Conservation (phyloP, 2,797 vertebrate genomes). For the Chiloscyllium punctatum region DNA sequence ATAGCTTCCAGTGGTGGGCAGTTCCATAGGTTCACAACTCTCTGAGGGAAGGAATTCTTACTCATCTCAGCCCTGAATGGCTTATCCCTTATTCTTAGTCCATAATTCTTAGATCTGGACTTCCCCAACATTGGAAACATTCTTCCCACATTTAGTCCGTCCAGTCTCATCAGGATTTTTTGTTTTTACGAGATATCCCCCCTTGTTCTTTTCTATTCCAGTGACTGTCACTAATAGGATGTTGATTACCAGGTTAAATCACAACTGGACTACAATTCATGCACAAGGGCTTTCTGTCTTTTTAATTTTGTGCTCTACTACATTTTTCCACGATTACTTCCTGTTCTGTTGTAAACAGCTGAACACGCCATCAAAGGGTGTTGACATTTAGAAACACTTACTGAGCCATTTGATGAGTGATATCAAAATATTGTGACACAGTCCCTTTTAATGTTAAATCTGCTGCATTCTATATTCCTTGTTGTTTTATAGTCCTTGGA, state of each 20-base stretch:
- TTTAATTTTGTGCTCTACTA: not conserved
- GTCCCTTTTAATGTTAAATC: slow-evolving; percentile 16
- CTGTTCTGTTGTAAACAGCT: not conserved
- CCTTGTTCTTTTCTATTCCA: no score
- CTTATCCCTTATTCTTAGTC: no score
- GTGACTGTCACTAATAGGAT: not conserved
- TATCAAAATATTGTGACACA: not conserved
- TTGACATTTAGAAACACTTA: not conserved
- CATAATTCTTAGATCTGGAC: no score
- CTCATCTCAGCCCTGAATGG: no score
- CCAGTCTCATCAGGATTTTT: no score
- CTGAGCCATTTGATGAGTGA: not conserved
- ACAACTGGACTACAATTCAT: not conserved
- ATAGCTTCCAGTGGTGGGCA: no score
- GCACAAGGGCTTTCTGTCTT: not conserved
- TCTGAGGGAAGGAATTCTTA: no score
- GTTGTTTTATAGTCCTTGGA: slow-evolving; percentile 23
- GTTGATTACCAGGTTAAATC: not conserved
- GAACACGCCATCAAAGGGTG: not conserved
- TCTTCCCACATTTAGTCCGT: no score
- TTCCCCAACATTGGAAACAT: no score
- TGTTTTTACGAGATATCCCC: no score
- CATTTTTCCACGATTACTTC: not conserved
- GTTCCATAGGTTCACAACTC: no score
- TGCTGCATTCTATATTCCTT: not conserved